Evolutionary conservation across 2,797 vertebrate species (phyloP).

Genomic region (Apogon talboti): DNA sequence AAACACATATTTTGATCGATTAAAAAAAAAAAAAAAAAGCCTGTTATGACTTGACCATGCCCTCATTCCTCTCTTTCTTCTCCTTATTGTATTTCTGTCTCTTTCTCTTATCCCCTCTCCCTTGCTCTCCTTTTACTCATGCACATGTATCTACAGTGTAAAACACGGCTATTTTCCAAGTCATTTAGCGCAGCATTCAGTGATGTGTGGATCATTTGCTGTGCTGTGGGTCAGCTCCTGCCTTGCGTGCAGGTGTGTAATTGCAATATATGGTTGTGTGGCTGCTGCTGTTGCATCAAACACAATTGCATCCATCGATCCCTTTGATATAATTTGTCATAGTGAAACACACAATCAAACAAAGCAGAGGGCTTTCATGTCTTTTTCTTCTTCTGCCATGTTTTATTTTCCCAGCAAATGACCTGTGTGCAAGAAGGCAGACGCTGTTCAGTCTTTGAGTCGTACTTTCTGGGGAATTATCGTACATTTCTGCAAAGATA

Average conservation of each 20-base stretch:
- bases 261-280: constrained; percentile 67
- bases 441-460: constrained; percentile 1
- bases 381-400: constrained; percentile 24
- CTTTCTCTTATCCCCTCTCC: constrained; percentile 6
- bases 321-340: constrained; percentile 65
- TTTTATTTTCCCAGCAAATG: constrained; percentile 15
- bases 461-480: constrained; percentile 16
- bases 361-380: background rate
- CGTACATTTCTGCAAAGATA: constrained; percentile 11
- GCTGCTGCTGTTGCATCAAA: constrained; percentile 66
- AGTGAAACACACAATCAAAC: constrained; percentile 46
- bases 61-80: constrained; percentile 10
- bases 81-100: constrained; percentile 26
- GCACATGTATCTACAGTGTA: constrained; percentile 45
- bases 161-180: constrained; percentile 75
- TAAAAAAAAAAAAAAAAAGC: constrained; percentile 52
- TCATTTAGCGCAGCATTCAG: constrained; percentile 74
- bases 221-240: constrained; percentile 65
- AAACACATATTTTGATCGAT: constrained; percentile 58
- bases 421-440: constrained; percentile 13
- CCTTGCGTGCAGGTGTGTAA: constrained; percentile 80
- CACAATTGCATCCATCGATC: constrained; percentile 53
- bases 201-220: constrained; percentile 79
- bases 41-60: constrained; percentile 49
- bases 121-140: constrained; percentile 10